Conservation (phyloP, 2,113 vertebrate species). For the Urocolius indicus region DNA sequence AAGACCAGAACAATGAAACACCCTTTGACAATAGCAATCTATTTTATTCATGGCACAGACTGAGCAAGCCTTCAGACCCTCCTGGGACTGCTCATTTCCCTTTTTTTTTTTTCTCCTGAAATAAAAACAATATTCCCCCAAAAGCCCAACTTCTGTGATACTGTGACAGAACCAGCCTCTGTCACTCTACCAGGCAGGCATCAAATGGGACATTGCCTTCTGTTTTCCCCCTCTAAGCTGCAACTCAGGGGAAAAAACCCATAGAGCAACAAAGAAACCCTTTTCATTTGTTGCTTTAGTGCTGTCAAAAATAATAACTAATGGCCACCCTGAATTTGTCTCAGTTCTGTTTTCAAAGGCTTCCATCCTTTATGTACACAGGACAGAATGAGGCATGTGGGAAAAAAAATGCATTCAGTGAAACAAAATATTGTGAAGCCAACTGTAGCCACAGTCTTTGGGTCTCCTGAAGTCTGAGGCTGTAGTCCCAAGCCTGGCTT, state of each 20-base stretch:
- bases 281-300: neutral
- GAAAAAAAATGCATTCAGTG: neutral
- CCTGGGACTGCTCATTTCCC: conserved; percentile 51
- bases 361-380: neutral
- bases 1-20: conserved; percentile 27
- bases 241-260: neutral
- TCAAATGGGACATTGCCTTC: neutral
- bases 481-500: neutral
- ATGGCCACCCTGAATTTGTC: neutral
- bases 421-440: neutral
- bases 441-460: neutral
- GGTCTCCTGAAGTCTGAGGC: neutral
- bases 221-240: neutral
- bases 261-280: neutral
- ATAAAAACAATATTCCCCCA: neutral
- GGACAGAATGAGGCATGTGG: neutral
- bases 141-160: neutral
- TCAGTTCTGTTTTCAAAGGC: neutral
- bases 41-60: neutral
- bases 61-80: neutral
- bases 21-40: neutral
- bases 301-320: conserved; percentile 9
- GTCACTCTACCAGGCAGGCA: neutral
- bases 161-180: neutral
- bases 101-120: neutral